phyloP scores from a whole-genome alignment of 2,113 vertebrate species.

The Lutjanus erythropterus region DNA sequence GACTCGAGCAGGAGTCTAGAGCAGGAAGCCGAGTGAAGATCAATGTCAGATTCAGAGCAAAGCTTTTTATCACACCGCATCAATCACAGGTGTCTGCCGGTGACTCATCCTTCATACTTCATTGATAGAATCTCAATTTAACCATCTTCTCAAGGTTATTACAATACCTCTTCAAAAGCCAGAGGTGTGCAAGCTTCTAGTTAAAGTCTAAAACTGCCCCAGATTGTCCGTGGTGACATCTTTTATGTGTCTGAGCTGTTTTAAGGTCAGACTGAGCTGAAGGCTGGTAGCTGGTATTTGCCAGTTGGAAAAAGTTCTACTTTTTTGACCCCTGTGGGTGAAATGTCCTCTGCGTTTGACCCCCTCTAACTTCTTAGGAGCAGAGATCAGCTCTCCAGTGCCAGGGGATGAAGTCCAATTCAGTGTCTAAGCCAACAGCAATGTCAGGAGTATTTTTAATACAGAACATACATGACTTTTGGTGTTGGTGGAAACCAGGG shows the following conservation, averaged over 20 bases:
- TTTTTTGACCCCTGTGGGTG: constrained; percentile 7
- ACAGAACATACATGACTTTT: constrained; percentile 18
- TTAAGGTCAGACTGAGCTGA: constrained; percentile 25
- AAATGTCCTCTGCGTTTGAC: constrained; percentile 21
- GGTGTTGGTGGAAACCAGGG: constrained; percentile 27
- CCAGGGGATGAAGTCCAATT: constrained; percentile 6
- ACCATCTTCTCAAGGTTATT: constrained; percentile 60
- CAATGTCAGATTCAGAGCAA: constrained; percentile 58
- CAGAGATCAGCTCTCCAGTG: not conserved
- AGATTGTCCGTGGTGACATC: constrained; percentile 22
- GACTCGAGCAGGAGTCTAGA: constrained; percentile 4
- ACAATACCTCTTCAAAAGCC: constrained; percentile 15
- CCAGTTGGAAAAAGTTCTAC: constrained; percentile 12
- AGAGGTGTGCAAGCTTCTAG: not conserved
- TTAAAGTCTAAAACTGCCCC: constrained; percentile 35
- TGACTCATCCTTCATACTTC: constrained; percentile 51
- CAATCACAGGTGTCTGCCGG: constrained; percentile 49
- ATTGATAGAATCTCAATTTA: constrained; percentile 61
- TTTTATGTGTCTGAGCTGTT: constrained; percentile 22
- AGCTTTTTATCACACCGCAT: constrained; percentile 41
- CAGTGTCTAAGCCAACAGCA: constrained; percentile 9
- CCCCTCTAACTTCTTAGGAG: not conserved
- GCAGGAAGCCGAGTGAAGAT: constrained; percentile 48
- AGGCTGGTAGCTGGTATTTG: constrained; percentile 10
- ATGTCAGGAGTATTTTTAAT: constrained; percentile 23